Percentiles rank a stretch among this genome's conserved stretches.
These are phyloP conservation scores for Coelopa frigida DNA, from an alignment of 1,140 invertebrate species.

Conservation along the genomic window DNA sequence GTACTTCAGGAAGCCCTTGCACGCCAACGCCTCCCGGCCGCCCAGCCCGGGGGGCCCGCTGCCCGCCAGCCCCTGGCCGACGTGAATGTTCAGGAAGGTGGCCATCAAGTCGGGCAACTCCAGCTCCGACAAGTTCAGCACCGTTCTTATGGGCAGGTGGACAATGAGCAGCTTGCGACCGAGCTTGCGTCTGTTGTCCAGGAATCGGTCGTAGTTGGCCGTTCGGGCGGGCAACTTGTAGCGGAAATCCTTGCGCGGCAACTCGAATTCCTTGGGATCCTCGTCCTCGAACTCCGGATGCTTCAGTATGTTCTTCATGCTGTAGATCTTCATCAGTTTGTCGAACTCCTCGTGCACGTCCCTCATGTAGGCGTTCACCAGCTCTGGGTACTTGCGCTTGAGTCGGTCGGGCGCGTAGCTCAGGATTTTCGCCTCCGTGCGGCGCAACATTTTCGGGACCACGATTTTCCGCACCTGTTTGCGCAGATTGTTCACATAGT, in stretches of 20 bases:
- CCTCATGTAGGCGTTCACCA: conserved; percentile 36
- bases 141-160: conserved; percentile 55
- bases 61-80: conserved; percentile 38
- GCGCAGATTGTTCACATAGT: conserved; percentile 38
- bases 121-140: conserved; percentile 50
- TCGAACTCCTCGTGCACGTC: conserved; percentile 40
- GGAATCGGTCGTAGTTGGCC: conserved; percentile 50
- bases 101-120: conserved; percentile 46
- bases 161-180: conserved; percentile 50
- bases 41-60: conserved; percentile 41
- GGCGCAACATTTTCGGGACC: conserved; percentile 36
- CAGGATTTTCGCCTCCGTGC: conserved; percentile 37
- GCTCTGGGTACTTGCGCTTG: conserved; percentile 30
- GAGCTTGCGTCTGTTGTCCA: conserved; percentile 51
- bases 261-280: conserved; percentile 25
- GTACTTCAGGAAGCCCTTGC: conserved; percentile 38
- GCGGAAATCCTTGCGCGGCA: conserved; percentile 23
- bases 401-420: conserved; percentile 31
- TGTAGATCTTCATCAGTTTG: conserved; percentile 37
- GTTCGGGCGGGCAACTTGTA: conserved; percentile 49
- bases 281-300: conserved; percentile 29
- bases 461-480: conserved; percentile 35
- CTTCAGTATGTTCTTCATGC: conserved; percentile 38
- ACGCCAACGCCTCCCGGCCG: conserved; percentile 27
- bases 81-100: conserved; percentile 40